A percentile compares a stretch with the other conserved stretches of the same genome.
Evolutionary conservation across 2,113 vertebrate species (phyloP).

Genomic region (Maccullochella peelii): DNA sequence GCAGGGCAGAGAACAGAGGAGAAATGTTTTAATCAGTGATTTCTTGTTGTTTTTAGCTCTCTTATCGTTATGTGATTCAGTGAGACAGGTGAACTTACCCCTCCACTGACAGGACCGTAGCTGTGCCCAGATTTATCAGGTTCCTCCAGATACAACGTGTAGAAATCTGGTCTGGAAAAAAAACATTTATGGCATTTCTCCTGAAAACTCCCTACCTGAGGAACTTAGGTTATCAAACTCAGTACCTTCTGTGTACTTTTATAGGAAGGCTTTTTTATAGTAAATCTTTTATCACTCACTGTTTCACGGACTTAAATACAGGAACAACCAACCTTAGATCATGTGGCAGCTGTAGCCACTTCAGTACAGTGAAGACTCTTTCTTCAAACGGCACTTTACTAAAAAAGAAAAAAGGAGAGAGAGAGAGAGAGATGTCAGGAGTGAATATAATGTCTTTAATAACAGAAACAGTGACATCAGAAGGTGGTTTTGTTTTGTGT

Average conservation of each 20-base stretch:
- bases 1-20: too few species aligned
- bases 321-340: conserved; percentile 64
- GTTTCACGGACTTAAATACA: not conserved
- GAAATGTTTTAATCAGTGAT: not conserved
- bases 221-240: too few species aligned
- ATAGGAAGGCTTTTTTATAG: too few species aligned
- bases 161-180: conserved; percentile 89
- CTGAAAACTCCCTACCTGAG: too few species aligned
- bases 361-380: conserved; percentile 77
- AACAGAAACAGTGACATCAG: not conserved
- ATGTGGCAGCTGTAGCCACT: conserved; percentile 83
- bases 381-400: conserved; percentile 82
- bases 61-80: not conserved
- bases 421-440: rapidly evolving
- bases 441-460: not conserved
- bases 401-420: not conserved
- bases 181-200: too few species aligned
- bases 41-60: not conserved
- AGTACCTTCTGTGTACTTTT: too few species aligned
- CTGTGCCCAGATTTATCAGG: conserved; percentile 92
- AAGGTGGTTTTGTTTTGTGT: not conserved
- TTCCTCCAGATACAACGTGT: conserved; percentile 92
- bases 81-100: conserved; percentile 81
- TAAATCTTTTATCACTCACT: not conserved
- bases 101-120: conserved; percentile 89